Evolutionary conservation across 2,888 invertebrate genomes (phyloP).

Genomic region (Lissocephala sabroskyi): DNA sequence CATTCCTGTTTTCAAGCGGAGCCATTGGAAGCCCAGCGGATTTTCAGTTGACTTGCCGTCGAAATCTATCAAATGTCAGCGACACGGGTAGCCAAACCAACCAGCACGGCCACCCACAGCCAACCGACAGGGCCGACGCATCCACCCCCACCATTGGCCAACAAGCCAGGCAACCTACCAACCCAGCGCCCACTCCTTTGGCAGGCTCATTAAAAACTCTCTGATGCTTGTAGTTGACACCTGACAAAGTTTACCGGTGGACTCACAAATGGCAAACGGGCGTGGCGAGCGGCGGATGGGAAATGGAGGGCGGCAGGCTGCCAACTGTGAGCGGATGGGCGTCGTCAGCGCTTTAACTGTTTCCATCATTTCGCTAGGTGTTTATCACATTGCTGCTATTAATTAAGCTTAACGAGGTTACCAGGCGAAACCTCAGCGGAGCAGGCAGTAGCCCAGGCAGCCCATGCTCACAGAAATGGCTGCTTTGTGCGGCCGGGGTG

Average conservation of each 20-base stretch:
- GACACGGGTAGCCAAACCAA: not conserved
- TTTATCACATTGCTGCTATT: slow-evolving; percentile 72
- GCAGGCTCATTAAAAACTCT: slow-evolving; percentile 11
- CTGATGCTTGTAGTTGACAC: slow-evolving; percentile 49
- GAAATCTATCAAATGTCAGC: slow-evolving; percentile 60
- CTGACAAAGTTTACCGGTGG: slow-evolving; percentile 40
- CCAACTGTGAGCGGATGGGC: not conserved
- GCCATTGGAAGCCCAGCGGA: too few relatives aligned
- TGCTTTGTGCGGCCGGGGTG: too few relatives aligned
- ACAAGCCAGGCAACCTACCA: too few relatives aligned
- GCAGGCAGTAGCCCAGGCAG: slow-evolving; percentile 22
- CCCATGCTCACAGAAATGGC: too few relatives aligned
- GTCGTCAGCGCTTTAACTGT: slow-evolving; percentile 5
- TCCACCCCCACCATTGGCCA: too few relatives aligned
- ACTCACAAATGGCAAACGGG: slow-evolving; percentile 44
- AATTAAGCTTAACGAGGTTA: slow-evolving; percentile 73
- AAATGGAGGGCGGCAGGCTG: not conserved
- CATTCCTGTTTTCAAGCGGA: too few relatives aligned
- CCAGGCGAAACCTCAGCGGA: slow-evolving; percentile 66
- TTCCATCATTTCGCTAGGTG: slow-evolving; percentile 63
- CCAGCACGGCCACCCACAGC: too few relatives aligned
- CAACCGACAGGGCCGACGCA: too few relatives aligned
- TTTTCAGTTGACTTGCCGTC: not conserved
- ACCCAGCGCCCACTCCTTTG: not conserved
- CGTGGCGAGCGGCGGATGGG: slow-evolving; percentile 4